Conservation (phyloP, 2,888 invertebrate genomes). For the Cantharis lateralis region DNA sequence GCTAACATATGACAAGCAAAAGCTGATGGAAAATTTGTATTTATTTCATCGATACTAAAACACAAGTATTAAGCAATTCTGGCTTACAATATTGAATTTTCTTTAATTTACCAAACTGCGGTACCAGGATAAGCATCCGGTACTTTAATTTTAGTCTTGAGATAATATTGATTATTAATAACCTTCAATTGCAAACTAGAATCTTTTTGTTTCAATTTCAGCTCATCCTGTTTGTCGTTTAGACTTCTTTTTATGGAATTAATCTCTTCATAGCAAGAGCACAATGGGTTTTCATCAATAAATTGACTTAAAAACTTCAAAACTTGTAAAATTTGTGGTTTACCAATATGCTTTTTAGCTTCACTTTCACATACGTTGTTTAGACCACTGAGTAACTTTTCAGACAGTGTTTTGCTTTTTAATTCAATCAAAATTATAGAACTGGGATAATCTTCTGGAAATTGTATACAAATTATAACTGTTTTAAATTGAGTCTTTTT, state of each 20-base stretch:
- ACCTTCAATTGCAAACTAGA: constrained; percentile 64
- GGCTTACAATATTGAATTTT: not conserved
- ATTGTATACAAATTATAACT: constrained; percentile 68
- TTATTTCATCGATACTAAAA: constrained; percentile 61
- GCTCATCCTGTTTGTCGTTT: constrained; percentile 57
- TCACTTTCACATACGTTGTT: constrained; percentile 67
- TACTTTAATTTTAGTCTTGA: constrained; percentile 63
- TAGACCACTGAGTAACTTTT: constrained; percentile 65
- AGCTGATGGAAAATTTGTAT: constrained; percentile 69
- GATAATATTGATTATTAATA: constrained; percentile 63
- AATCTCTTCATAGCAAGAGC: constrained; percentile 75
- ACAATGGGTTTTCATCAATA: constrained; percentile 70
- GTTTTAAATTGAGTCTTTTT: constrained; percentile 66
- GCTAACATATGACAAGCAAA: constrained; percentile 65
- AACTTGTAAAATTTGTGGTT: constrained; percentile 64
- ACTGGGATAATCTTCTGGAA: constrained; percentile 67
- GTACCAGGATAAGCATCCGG: constrained; percentile 68
- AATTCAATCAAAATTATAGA: constrained; percentile 66
- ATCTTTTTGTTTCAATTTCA: constrained; percentile 70
- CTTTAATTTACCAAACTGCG: constrained; percentile 56
- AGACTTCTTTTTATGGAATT: constrained; percentile 62
- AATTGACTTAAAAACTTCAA: constrained; percentile 68
- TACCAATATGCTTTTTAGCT: constrained; percentile 62
- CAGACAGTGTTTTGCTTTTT: constrained; percentile 70
- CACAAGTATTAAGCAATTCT: not conserved